Evolutionary conservation across 2,113 vertebrate species (phyloP).

Genomic region (Tyto alba): DNA sequence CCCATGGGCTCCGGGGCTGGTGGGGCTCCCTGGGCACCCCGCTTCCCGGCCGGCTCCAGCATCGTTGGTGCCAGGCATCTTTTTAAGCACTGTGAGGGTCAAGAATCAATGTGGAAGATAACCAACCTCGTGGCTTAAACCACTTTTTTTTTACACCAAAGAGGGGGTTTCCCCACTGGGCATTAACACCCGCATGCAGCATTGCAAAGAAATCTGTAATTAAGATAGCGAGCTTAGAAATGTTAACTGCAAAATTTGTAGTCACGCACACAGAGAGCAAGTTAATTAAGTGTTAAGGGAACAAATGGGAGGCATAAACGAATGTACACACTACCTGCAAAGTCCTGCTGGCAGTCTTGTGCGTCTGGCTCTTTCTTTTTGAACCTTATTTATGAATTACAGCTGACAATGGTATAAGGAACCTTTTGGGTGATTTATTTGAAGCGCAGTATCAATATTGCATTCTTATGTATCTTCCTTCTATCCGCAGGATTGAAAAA

Average conservation of each 20-base stretch:
- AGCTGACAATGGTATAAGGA: accelerated
- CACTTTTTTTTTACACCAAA: background rate
- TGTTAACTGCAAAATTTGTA: background rate
- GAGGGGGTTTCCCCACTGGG: accelerated
- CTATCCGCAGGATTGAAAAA: conserved; percentile 92
- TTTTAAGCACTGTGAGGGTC: background rate
- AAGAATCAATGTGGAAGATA: background rate
- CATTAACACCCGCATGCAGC: accelerated
- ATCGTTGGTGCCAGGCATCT: accelerated
- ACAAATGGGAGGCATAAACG: background rate
- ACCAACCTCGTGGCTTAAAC: accelerated
- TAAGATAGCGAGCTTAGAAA: background rate
- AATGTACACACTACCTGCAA: accelerated
- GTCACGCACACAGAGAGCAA: accelerated
- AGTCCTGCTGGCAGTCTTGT: background rate
- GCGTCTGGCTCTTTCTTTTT: background rate
- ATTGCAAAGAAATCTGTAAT: accelerated
- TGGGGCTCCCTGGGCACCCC: no score
- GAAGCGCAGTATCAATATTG: background rate
- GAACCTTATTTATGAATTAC: background rate
- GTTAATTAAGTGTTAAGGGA: background rate
- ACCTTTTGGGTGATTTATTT: background rate
- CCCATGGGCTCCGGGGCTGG: no score
- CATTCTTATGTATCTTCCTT: background rate
- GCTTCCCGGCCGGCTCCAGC: background rate